Percentiles rank a stretch among this genome's conserved stretches.
Evolutionary conservation across 2,797 vertebrate genomes (phyloP).

Genomic region (Choloepus didactylus): DNA sequence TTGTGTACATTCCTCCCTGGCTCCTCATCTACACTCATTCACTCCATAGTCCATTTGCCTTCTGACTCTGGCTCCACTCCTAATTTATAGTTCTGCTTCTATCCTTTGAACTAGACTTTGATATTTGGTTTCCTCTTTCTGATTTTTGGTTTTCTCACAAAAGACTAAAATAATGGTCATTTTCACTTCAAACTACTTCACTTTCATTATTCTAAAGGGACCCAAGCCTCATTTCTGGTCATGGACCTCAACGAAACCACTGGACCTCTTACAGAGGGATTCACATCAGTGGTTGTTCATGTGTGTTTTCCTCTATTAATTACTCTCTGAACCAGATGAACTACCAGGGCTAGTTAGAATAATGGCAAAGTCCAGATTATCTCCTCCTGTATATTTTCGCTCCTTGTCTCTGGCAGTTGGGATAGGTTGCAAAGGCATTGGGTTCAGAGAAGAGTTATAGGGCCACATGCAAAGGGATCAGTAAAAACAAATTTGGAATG

Average conservation of each 20-base stretch:
- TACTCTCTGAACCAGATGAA: neutral
- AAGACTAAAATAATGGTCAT: neutral
- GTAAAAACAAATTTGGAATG: constrained; percentile 25
- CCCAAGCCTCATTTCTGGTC: neutral
- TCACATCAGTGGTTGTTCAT: constrained; percentile 9
- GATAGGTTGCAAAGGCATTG: constrained; percentile 37
- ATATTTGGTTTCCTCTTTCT: constrained; percentile 69
- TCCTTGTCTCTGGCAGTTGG: constrained; percentile 37
- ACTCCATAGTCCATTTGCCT: constrained; percentile 55
- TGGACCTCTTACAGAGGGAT: neutral
- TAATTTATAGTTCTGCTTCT: constrained; percentile 39
- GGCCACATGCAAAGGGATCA: neutral
- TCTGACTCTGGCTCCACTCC: constrained; percentile 50
- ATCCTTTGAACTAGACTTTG: constrained; percentile 68
- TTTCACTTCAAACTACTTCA: constrained; percentile 4
- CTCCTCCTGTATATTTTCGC: constrained; percentile 62
- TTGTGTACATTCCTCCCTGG: neutral
- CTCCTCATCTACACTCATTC: constrained; percentile 44
- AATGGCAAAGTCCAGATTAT: constrained; percentile 67
- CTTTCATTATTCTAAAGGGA: constrained; percentile 22
- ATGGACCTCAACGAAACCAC: constrained; percentile 24
- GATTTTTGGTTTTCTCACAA: constrained; percentile 47
- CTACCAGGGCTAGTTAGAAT: constrained; percentile 12
- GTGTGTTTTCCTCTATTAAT: neutral
- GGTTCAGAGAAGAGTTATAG: neutral